Conservation (phyloP, 2,113 vertebrate species). For the Sinocyclocheilus anophthalmus region DNA sequence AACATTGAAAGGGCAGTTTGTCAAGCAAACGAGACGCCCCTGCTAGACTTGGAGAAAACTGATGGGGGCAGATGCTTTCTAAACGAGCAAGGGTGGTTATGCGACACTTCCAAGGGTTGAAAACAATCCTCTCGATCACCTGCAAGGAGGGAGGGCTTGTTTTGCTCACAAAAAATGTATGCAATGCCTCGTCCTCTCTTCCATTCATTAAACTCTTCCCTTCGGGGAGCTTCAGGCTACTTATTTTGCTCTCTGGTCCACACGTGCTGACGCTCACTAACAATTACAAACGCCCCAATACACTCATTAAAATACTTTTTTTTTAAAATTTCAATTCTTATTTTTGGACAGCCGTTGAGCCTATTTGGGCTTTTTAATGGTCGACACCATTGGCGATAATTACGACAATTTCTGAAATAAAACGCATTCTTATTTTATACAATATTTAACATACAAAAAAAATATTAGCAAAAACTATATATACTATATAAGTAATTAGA, state of each 20-base stretch:
- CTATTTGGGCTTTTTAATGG: not conserved
- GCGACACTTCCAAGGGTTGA: slow-evolving; percentile 61
- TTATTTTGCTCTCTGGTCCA: not conserved
- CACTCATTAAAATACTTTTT: not conserved
- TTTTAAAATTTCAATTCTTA: not conserved
- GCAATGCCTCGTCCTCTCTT: slow-evolving; percentile 39
- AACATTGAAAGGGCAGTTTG: no score
- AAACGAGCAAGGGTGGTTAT: slow-evolving; percentile 49
- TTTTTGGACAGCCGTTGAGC: not conserved
- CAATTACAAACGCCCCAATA: not conserved
- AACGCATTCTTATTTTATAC: not conserved
- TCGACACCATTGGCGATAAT: not conserved
- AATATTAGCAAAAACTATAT: no score
- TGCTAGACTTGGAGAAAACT: not conserved
- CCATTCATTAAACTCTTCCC: slow-evolving; percentile 30
- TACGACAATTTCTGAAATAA: not conserved
- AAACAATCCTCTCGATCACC: slow-evolving; percentile 60
- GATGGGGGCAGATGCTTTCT: not conserved
- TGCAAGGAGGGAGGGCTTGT: slow-evolving; percentile 44
- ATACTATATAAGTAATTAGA: no score
- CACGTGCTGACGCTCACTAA: slow-evolving; percentile 23
- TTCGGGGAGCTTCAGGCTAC: not conserved
- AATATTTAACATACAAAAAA: not conserved
- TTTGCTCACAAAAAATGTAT: slow-evolving; percentile 59
- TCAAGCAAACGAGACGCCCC: not conserved